Evolutionary conservation across 2,797 vertebrate species (phyloP).

Genomic region (Pangasius sanitwongsei): DNA sequence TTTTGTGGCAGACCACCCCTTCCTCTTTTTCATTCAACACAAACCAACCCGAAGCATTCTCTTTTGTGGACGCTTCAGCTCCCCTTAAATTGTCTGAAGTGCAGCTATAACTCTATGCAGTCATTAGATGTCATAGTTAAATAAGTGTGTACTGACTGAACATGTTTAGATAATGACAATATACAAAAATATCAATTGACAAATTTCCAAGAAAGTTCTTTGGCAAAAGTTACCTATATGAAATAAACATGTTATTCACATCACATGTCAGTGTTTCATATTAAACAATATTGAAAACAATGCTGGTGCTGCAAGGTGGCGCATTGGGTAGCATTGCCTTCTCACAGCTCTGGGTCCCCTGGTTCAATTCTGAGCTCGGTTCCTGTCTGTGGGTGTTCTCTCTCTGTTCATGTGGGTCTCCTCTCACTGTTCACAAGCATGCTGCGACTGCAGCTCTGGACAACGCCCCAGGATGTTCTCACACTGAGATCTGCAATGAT

Average conservation of each 20-base stretch:
- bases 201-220: not conserved
- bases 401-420: not conserved
- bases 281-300: not conserved
- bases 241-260: conserved; percentile 13
- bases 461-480: too few species aligned
- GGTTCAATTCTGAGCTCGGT: not conserved
- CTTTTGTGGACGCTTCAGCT: conserved; percentile 83
- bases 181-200: not conserved
- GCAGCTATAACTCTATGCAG: conserved; percentile 1
- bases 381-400: not conserved
- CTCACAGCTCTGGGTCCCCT: not conserved
- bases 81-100: conserved; percentile 63
- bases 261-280: not conserved
- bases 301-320: not conserved
- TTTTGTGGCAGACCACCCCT: conserved; percentile 85
- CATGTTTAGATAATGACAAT: not conserved
- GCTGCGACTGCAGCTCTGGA: too few species aligned
- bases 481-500: too few species aligned
- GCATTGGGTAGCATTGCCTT: not conserved
- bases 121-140: not conserved
- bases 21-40: conserved; percentile 90
- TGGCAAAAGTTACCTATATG: not conserved
- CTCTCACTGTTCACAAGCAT: too few species aligned
- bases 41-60: conserved; percentile 76
- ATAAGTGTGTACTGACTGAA: not conserved